phyloP scores from a whole-genome alignment of 2,797 vertebrate genomes.

The Dendrocincla fuliginosa region DNA sequence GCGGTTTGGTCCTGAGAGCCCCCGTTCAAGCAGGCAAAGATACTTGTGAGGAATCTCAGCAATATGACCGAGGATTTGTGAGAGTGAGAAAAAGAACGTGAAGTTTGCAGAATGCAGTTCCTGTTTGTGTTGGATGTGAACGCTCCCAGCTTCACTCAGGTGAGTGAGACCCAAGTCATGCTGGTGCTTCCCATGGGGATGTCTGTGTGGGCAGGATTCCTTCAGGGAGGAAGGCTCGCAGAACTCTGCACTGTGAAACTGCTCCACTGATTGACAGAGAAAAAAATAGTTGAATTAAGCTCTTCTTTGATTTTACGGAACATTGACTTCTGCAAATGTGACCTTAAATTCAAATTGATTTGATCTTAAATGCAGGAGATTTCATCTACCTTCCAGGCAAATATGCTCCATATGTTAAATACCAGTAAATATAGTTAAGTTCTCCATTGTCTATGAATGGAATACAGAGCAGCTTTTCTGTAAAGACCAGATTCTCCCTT shows the following conservation, averaged over 20 bases:
- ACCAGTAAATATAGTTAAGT: constrained; percentile 67
- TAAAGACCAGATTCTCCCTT: constrained; percentile 61
- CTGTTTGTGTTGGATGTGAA: neutral
- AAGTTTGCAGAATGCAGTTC: neutral
- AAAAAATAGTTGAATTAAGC: constrained; percentile 45
- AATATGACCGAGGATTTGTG: fast-evolving
- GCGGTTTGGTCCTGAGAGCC: neutral
- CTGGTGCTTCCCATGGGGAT: fast-evolving
- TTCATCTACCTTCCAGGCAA: constrained; percentile 65
- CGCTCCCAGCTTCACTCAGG: neutral
- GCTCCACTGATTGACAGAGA: neutral
- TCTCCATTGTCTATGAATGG: constrained; percentile 41
- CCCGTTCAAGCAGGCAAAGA: neutral
- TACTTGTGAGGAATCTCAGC: neutral
- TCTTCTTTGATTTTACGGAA: constrained; percentile 54
- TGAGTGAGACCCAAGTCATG: neutral
- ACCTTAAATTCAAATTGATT: constrained; percentile 71
- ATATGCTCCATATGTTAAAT: constrained; percentile 67
- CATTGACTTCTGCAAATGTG: constrained; percentile 64
- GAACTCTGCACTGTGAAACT: neutral
- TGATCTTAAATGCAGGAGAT: constrained; percentile 65
- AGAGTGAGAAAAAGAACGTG: neutral
- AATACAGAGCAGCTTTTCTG: constrained; percentile 59
- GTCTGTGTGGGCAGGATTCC: neutral
- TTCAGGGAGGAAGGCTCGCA: neutral